Evolutionary conservation across 2,797 vertebrate species (phyloP).

Genomic region (Emys orbicularis): DNA sequence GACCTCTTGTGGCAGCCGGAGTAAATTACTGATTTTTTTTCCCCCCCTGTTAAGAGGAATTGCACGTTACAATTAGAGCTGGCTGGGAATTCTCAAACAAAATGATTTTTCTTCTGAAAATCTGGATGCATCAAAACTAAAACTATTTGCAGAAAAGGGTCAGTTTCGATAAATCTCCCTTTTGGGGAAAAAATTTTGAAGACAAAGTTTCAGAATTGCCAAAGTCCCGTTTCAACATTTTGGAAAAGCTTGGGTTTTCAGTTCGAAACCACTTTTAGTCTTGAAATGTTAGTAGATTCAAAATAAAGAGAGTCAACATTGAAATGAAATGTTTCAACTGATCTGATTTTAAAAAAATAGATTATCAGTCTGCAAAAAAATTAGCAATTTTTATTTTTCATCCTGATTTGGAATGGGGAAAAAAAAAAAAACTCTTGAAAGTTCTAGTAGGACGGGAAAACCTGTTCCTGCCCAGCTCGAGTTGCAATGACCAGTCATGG

Average conservation of each 20-base stretch:
- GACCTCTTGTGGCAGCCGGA: constrained; percentile 36
- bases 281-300: neutral
- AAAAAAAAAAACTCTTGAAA: neutral
- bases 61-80: neutral
- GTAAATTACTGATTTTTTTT: neutral
- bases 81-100: neutral
- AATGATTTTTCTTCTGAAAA: neutral
- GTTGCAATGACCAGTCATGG: neutral
- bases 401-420: neutral
- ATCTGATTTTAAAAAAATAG: neutral
- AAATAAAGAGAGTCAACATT: neutral
- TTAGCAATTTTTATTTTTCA: neutral
- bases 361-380: neutral
- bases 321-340: neutral
- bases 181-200: neutral
- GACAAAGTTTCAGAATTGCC: neutral
- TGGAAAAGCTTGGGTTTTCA: neutral
- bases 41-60: neutral
- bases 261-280: neutral
- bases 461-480: neutral
- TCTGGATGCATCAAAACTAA: neutral
- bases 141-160: neutral
- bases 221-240: neutral
- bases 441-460: neutral
- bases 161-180: neutral